Base-by-base conservation (phyloP, 2,797 vertebrate species). In the Tokudaia tokunoshimensis region DNA sequence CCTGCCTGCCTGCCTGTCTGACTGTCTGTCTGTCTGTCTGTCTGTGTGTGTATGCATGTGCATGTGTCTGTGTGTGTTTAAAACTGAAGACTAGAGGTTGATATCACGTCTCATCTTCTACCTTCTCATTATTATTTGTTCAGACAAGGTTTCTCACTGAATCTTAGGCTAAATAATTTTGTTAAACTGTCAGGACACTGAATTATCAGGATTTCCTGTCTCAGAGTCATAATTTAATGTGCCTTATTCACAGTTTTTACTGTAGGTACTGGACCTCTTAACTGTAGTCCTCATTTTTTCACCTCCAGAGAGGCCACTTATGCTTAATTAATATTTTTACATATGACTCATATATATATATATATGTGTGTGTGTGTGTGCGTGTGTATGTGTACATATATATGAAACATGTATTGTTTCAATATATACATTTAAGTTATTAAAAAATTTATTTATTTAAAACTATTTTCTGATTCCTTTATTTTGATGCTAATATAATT, bases 321-420 rank as follows among this genome's bases (percentile, higher is more conserved):
- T 2, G 29, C 9, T 24, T 47, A 80, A 81, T 1, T 76, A 6
- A 24, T 97, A 22, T 10, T 96, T 97, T 96, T 12, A 52, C 65
- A 74, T 17, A 92, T 74, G 20, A 10, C 96, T 90, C 67, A 67
- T 61, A 59, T 22, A 20, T 57, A 20, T 59, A 7, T 59, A 2
- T 94, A 0, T 31, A 81, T 83, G 2, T 0, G 96, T 13, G 10
- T 92, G 79, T 57, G 17, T 83, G 84, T 34, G 44, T 14, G 13
- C 3, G 14, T 14, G 13, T 13, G 13, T 55, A 13, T 55, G 15
- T 57, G 4, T 20, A 20, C 6, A 9, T 61, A 2, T 26, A 61
- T 61, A 61, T 3, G 0, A n/a, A 81, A 10, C 93, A 94, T 76
- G 0, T 14, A 74, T 41, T 85, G 91, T 78, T 17, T 92, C 17